Evolutionary conservation across 2,888 invertebrate genomes (phyloP).

Genomic region (Nasonovia ribisnigri): DNA sequence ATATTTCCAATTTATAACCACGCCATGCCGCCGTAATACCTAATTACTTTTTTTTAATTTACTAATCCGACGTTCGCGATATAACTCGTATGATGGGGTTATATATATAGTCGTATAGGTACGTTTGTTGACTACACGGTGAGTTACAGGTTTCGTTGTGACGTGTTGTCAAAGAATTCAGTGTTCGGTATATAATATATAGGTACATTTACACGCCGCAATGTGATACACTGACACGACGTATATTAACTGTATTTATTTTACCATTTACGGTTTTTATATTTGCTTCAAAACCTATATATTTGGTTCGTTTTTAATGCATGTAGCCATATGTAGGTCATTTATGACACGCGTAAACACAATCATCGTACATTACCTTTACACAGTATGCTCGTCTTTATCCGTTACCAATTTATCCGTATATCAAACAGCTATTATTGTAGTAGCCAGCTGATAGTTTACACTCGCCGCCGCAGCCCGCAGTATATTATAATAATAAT

Average conservation of each 20-base stretch:
- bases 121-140: neutral
- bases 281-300: neutral
- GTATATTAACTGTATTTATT: neutral
- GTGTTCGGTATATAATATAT: neutral
- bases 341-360: neutral
- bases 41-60: slow-evolving; percentile 39
- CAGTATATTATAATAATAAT: neutral
- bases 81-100: neutral
- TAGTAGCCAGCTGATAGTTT: neutral
- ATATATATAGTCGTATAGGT: neutral
- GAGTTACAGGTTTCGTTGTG: neutral
- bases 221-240: neutral
- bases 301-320: neutral
- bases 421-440: neutral
- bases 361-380: neutral
- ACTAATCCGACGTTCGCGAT: slow-evolving; percentile 13
- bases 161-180: neutral
- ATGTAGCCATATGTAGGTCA: neutral
- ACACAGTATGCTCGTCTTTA: neutral
- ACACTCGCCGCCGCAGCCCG: neutral
- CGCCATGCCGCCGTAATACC: neutral
- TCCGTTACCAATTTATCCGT: neutral
- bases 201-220: neutral
- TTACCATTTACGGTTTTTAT: neutral
- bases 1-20: slow-evolving; percentile 44